Evolutionary conservation across 1,140 invertebrate species (phyloP).

Genomic region (Nephila pilipes): DNA sequence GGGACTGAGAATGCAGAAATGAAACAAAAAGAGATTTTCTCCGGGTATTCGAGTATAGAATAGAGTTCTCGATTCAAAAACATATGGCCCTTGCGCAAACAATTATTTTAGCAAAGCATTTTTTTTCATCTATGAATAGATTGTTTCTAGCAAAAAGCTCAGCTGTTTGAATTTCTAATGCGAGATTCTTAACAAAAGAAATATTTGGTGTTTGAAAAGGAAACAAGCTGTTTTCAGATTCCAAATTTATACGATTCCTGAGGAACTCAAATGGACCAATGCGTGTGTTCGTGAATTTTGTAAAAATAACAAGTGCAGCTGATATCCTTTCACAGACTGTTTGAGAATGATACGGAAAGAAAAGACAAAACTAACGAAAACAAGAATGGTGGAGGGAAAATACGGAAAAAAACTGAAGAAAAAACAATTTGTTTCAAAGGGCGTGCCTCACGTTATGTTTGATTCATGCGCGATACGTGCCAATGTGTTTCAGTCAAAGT

Average conservation of each 20-base stretch:
- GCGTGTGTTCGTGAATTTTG: background rate
- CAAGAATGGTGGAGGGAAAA: background rate
- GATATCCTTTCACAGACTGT: background rate
- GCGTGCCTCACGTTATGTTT: conserved; percentile 39
- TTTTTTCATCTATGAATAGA: conserved; percentile 41
- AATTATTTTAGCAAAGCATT: background rate
- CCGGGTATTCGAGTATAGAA: too few species aligned
- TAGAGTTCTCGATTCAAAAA: background rate
- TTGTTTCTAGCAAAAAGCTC: background rate
- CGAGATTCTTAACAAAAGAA: conserved; percentile 2
- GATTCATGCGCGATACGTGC: conserved; percentile 32
- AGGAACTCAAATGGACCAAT: background rate
- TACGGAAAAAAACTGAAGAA: background rate
- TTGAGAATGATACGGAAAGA: conserved; percentile 1
- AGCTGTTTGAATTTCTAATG: conserved; percentile 48
- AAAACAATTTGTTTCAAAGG: conserved; percentile 18
- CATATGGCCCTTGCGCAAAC: background rate
- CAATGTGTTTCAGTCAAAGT: background rate
- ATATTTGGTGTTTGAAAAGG: background rate
- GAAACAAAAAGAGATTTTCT: too few species aligned
- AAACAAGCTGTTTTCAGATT: conserved; percentile 15
- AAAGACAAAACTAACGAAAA: background rate
- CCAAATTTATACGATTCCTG: conserved; percentile 17
- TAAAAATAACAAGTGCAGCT: background rate
- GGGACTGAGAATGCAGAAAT: too few species aligned